A percentile compares a stretch with the other conserved stretches of the same genome.
Evolutionary conservation across 2,113 vertebrate genomes (phyloP).

Genomic region (Thunnus thynnus): DNA sequence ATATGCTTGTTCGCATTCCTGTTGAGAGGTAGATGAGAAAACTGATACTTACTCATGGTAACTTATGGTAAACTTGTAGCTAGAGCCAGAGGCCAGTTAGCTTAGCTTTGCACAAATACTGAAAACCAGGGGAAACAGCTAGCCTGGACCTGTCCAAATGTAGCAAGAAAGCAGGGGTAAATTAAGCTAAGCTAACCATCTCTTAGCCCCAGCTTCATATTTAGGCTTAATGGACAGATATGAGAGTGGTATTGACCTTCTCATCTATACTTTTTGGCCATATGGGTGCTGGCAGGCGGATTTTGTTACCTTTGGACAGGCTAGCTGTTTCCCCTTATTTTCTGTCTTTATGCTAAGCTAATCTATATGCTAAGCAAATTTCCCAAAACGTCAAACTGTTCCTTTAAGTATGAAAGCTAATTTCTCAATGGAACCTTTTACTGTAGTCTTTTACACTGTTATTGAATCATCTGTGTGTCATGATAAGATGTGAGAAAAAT

Average conservation of each 20-base stretch:
- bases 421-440: not conserved
- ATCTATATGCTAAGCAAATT: not conserved
- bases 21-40: too few species aligned
- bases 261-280: not conserved
- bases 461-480: too few species aligned
- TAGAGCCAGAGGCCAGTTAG: not conserved
- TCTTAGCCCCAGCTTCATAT: too few species aligned
- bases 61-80: too few species aligned
- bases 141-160: not conserved
- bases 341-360: too few species aligned
- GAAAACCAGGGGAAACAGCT: not conserved
- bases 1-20: not conserved
- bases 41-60: not conserved
- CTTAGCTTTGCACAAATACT: not conserved
- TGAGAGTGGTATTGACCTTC: not conserved
- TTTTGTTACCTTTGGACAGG: too few species aligned
- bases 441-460: not conserved
- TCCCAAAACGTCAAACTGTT: slow-evolving; percentile 1
- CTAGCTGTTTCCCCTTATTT: too few species aligned
- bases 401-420: not conserved
- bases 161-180: not conserved
- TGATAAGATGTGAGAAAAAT: not conserved
- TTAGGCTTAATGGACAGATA: too few species aligned
- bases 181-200: not conserved
- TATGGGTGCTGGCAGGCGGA: too few species aligned